These are phyloP conservation scores for Tyrannus savana DNA, from an alignment of 2,113 vertebrate species.

Conservation along the genomic window DNA sequence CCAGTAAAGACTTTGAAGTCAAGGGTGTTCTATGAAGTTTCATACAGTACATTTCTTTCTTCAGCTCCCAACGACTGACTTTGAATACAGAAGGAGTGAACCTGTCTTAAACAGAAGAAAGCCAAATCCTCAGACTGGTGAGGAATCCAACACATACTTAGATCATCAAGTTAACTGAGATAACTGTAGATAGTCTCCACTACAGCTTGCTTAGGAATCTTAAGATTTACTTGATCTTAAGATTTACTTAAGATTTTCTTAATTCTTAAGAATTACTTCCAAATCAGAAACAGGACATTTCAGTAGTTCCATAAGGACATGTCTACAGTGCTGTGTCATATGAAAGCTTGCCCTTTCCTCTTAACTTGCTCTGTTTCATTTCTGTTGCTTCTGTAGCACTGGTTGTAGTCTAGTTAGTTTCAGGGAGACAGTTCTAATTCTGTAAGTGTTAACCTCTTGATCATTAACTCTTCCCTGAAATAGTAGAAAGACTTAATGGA, in stretches of 20 bases:
- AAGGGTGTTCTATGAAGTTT: neutral
- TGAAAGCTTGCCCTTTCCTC: neutral
- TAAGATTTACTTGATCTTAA: neutral
- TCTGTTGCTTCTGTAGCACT: neutral
- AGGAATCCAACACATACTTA: neutral
- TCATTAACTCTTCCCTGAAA: neutral
- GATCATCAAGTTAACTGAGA: neutral
- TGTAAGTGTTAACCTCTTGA: neutral
- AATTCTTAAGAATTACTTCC: neutral
- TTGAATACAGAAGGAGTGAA: neutral
- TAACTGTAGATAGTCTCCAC: neutral
- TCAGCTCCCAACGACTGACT: neutral
- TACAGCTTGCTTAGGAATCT: neutral
- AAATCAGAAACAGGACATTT: neutral
- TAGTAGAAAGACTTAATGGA: neutral
- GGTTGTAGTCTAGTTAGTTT: neutral
- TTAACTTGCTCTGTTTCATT: neutral
- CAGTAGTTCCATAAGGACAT: neutral
- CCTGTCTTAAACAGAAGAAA: neutral
- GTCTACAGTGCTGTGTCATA: neutral
- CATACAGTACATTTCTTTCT: neutral
- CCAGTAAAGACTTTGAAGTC: neutral
- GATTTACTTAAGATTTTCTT: neutral
- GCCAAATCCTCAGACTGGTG: neutral
- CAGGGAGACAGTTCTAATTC: neutral